Evolutionary conservation across 2,113 vertebrate genomes (phyloP).

Genomic region (Ginglymostoma cirratum): DNA sequence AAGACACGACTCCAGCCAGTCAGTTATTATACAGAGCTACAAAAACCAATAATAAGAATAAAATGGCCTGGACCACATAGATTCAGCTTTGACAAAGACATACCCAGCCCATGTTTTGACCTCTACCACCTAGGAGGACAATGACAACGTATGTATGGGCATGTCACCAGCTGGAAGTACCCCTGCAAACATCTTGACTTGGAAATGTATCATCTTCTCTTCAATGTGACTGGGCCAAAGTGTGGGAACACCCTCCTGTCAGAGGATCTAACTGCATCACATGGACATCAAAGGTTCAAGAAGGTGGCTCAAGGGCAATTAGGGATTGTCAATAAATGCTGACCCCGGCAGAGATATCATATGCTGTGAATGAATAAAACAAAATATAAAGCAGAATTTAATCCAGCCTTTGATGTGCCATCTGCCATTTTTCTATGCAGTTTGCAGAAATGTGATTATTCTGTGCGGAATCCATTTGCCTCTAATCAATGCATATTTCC

Average conservation of each 20-base stretch:
- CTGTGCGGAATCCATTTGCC: neutral
- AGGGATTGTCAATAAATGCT: neutral
- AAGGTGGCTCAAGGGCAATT: neutral
- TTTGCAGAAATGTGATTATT: conserved; percentile 26
- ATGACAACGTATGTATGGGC: neutral
- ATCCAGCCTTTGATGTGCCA: neutral
- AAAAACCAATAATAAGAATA: no score
- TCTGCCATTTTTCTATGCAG: neutral
- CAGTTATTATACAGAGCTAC: no score
- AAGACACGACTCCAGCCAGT: no score
- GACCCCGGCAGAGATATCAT: neutral
- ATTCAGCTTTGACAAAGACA: no score
- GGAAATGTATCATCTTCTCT: neutral
- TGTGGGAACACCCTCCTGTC: neutral
- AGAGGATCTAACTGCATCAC: neutral
- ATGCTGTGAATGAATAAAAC: neutral
- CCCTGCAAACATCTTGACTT: no score
- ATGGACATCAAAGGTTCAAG: neutral
- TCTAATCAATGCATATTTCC: neutral
- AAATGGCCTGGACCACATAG: no score
- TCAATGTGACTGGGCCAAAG: neutral
- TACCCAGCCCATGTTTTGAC: neutral
- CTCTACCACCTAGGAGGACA: neutral
- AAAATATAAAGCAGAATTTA: neutral
- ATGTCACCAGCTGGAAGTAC: no score